Base-by-base conservation (phyloP, 2,113 vertebrate species). In the Peromyscus leucopus region DNA sequence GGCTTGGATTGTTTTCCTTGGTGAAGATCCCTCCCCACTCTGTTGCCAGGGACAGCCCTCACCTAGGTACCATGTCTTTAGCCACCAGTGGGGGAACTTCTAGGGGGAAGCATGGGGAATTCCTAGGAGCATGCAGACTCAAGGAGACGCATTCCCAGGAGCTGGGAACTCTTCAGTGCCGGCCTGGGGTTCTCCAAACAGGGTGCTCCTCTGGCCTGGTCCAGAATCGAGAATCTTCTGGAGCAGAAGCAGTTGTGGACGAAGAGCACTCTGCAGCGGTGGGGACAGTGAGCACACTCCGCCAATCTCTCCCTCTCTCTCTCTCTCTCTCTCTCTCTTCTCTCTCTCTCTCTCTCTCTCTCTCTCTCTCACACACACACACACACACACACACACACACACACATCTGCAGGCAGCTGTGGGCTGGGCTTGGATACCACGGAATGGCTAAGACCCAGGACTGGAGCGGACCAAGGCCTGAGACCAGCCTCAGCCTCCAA, bases 41-140 rank as follows among this genome's bases (percentile, higher is more conserved):
- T 26, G 16, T 11, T 21, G 78, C 83, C 59, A 39, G n/a, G 31
- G 36, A 91, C 69, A 76, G n/a, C 39, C 82, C 36, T 24, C 9
- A 5, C 61, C 74, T 24, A 4, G 42, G 46, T 1, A 10, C 24
- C 39, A 7, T 28, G 42, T 28, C 89, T 39, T 51, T 5, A 4
- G 9, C 15, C 16, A 33, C 4, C 13, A 1, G 1, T 16, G 28
- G 95, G 98, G 97, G 82, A 93, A 95, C 61, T 90, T 93, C 96
- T 87, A 28, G 95, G 93, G 90, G 51, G 36, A 42, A 39, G 69
- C 59, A 10, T 0, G 96, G 97, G 96, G 92, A 96, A 97, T 97
- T 86, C 95, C 97, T 95, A 90, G 55, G 79, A 61, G 46, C 31
- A 3, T 12, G 42, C 10, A 69, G 36, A 28, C 4, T 36, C 33